A percentile compares a stretch with the other conserved stretches of the same genome.
Conservation (phyloP, 1,140 invertebrate species). For the Meloidogyne hapla region DNA sequence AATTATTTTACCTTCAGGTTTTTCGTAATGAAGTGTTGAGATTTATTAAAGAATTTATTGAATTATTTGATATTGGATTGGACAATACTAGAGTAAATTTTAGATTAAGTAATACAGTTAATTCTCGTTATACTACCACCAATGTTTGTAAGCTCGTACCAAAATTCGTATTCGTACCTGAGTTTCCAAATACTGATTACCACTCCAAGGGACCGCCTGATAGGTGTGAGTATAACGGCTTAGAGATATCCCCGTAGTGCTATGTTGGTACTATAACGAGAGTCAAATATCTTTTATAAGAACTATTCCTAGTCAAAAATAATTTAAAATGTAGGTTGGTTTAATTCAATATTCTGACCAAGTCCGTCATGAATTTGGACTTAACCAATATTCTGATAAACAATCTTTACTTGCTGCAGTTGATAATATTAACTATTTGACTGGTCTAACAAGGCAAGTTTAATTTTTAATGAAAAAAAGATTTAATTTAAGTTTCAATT, state of each 20-base stretch:
- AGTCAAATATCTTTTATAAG: no score
- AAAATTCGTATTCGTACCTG: no score
- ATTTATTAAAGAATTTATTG: slow-evolving; percentile 61
- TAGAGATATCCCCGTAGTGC: no score
- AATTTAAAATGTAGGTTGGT: slow-evolving; percentile 39
- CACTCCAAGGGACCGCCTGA: no score
- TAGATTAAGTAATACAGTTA: no score
- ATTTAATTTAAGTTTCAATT: neutral
- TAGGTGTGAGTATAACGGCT: no score
- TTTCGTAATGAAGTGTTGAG: slow-evolving; percentile 44
- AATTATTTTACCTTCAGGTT: neutral
- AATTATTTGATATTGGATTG: slow-evolving; percentile 61
- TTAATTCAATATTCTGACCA: slow-evolving; percentile 64
- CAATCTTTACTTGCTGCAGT: slow-evolving; percentile 52
- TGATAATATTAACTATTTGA: slow-evolving; percentile 58
- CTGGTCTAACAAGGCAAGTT: slow-evolving; percentile 53
- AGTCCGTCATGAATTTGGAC: slow-evolving; percentile 54
- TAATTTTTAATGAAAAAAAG: neutral
- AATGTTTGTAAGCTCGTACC: no score
- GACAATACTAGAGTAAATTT: slow-evolving; percentile 55
- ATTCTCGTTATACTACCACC: no score
- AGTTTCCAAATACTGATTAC: no score
- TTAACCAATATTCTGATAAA: slow-evolving; percentile 56
- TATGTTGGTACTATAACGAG: no score
- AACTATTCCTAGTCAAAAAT: no score